Evolutionary conservation across 2,797 vertebrate species (phyloP).

Genomic region (Lates japonicus): DNA sequence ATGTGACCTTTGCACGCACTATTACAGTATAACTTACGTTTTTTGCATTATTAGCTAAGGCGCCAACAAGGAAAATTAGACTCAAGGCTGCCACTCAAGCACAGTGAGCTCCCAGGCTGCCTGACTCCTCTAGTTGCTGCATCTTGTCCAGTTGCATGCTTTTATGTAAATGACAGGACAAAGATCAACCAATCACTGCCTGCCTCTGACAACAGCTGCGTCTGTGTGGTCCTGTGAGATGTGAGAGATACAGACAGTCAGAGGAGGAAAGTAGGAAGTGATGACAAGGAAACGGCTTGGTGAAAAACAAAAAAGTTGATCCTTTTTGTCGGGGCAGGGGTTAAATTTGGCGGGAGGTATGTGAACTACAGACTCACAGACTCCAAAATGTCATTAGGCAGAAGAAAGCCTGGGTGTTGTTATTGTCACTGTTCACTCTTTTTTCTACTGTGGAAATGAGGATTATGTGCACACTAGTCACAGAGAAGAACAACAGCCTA

Average conservation of each 20-base stretch:
- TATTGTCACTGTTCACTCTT: neutral
- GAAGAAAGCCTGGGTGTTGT: neutral
- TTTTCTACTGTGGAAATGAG: slow-evolving; percentile 19
- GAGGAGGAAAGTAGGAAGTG: neutral
- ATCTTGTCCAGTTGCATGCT: neutral
- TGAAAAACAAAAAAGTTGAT: neutral
- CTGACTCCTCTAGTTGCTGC: neutral
- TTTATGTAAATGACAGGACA: neutral
- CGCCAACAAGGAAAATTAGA: neutral
- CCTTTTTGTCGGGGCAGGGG: neutral
- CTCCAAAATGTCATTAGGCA: neutral
- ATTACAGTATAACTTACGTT: neutral
- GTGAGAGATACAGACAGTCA: neutral
- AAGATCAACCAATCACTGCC: neutral
- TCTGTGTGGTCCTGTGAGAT: neutral
- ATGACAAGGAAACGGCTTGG: slow-evolving; percentile 11
- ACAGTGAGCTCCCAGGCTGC: neutral
- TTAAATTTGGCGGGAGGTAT: slow-evolving; percentile 13
- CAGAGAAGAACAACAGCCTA: neutral
- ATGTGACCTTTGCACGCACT: neutral
- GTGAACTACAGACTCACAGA: neutral
- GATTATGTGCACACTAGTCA: slow-evolving; percentile 17
- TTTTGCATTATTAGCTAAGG: neutral
- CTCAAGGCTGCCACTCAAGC: neutral
- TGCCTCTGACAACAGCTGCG: slow-evolving; percentile 16